Percentiles rank a stretch among this genome's conserved stretches.
phyloP scores from a whole-genome alignment of 2,113 vertebrate genomes.

The Pelvicachromis taeniatus region DNA sequence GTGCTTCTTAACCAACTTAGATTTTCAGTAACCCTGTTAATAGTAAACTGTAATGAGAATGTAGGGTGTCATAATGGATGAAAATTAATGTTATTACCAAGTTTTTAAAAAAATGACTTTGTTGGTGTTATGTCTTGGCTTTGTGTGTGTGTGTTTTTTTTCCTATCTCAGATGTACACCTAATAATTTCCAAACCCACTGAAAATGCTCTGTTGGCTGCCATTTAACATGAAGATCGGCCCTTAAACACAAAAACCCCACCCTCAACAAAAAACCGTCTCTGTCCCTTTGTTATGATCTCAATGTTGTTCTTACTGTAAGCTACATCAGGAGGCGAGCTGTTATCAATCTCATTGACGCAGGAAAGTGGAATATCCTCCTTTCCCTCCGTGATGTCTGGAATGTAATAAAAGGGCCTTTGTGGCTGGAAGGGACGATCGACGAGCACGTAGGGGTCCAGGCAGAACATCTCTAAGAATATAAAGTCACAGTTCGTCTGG shows the following conservation, averaged over 20 bases:
- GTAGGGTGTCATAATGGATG: not conserved
- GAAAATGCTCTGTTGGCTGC: not conserved
- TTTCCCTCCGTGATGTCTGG: conserved; percentile 86
- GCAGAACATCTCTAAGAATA: conserved; percentile 98
- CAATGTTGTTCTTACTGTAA: conserved; percentile 79
- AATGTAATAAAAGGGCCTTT: conserved; percentile 92
- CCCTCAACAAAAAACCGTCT: not conserved
- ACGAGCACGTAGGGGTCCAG: conserved; percentile 95
- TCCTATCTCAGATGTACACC: not conserved
- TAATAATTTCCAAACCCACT: not conserved
- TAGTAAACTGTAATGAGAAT: not conserved
- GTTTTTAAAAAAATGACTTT: not conserved
- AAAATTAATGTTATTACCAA: not conserved
- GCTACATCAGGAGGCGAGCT: conserved; percentile 87
- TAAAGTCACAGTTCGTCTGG: conserved; percentile 87
- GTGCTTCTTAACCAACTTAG: not conserved
- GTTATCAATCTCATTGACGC: conserved; percentile 94
- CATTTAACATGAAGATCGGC: not conserved
- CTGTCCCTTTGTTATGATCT: not conserved
- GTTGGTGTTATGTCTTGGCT: not conserved
- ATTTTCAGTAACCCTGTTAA: not conserved
- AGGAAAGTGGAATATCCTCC: conserved; percentile 93
- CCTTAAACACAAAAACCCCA: not conserved
- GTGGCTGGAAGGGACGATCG: conserved; percentile 91
- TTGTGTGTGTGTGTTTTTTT: too few relatives aligned